These are phyloP conservation scores for Alosa sapidissima DNA, from an alignment of 2,797 vertebrate species.

Conservation along the genomic window DNA sequence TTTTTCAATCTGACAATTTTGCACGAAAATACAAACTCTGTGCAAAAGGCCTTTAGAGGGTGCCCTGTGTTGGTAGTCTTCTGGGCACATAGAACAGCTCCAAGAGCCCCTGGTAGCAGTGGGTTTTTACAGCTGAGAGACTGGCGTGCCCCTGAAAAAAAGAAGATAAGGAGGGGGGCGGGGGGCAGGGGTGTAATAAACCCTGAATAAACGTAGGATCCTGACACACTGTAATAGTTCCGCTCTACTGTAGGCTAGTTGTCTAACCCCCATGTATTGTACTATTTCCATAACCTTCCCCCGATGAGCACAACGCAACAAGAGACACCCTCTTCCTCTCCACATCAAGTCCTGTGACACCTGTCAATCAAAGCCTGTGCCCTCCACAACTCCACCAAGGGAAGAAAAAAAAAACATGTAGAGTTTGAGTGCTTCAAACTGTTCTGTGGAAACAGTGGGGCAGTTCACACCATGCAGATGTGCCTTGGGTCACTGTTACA, in stretches of 20 bases:
- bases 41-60: not conserved
- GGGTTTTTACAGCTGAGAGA: not conserved
- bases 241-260: conserved; percentile 11
- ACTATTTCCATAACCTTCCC: conserved; percentile 13
- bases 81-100: not conserved
- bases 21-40: too few relatives aligned
- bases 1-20: too few relatives aligned
- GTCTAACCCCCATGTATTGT: not conserved
- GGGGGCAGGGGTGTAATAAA: too few relatives aligned
- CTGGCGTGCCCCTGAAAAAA: not conserved
- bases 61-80: not conserved
- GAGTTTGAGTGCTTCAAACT: conserved; percentile 57
- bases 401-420: conserved; percentile 9
- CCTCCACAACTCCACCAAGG: not conserved
- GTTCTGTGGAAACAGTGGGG: conserved; percentile 58
- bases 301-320: conserved; percentile 40
- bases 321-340: conserved; percentile 38
- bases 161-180: too few relatives aligned
- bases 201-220: not conserved
- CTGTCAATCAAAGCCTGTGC: conserved; percentile 13
- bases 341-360: not conserved
- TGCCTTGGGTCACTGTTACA: conserved; percentile 78
- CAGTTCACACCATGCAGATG: conserved; percentile 75
- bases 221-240: not conserved
- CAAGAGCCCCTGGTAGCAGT: not conserved